Percentiles rank a stretch among this genome's conserved stretches.
Evolutionary conservation across 1,140 invertebrate species (phyloP).

Genomic region (Eulimnadia texana): DNA sequence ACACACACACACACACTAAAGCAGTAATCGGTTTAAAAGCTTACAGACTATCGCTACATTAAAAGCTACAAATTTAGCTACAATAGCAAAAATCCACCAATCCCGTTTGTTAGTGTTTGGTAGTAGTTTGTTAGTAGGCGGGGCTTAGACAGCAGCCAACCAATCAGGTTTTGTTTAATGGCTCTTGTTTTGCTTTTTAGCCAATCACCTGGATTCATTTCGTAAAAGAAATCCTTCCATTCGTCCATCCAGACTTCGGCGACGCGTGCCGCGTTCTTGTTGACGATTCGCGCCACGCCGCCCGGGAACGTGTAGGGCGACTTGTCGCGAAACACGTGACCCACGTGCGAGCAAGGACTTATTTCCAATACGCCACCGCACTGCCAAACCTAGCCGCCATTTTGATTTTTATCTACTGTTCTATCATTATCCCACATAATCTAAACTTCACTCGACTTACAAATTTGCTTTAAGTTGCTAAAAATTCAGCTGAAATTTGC

Average conservation of each 20-base stretch:
- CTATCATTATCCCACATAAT: no score
- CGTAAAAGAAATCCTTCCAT: conserved; percentile 71
- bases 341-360: conserved; percentile 86
- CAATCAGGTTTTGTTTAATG: neutral
- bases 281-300: conserved; percentile 62
- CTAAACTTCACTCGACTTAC: no score
- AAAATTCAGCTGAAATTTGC: no score
- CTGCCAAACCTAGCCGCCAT: conserved; percentile 50
- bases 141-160: no score
- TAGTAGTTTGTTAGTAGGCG: no score
- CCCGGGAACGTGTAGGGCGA: conserved; percentile 82
- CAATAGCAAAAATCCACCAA: neutral
- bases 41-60: no score
- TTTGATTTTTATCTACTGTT: neutral
- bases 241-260: conserved; percentile 97
- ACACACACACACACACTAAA: no score
- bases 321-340: conserved; percentile 81
- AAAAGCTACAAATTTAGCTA: neutral
- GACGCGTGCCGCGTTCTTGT: conserved; percentile 79
- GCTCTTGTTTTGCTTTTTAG: neutral
- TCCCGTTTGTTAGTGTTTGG: neutral
- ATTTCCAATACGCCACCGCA: conserved; percentile 64
- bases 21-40: no score
- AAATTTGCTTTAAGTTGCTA: no score
- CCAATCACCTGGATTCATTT: conserved; percentile 55